Evolutionary conservation across 64 coral and sea anemone species (phyloP).

Genomic region (Actinia equina): DNA sequence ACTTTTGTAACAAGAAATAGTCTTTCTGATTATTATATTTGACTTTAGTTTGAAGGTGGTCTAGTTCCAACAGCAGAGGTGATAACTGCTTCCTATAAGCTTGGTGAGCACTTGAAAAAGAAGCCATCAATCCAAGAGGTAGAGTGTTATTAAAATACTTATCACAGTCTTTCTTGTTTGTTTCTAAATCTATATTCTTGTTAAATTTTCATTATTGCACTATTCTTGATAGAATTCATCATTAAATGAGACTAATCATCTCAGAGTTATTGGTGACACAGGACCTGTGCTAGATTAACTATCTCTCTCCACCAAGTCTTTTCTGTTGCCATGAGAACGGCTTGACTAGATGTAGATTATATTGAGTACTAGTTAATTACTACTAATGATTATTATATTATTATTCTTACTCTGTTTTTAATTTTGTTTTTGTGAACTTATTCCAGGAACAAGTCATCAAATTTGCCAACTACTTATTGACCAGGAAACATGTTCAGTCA

Average conservation of each 20-base stretch:
- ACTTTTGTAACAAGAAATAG: background rate
- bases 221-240: background rate
- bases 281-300: conserved; percentile 26
- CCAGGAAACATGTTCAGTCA: conserved; percentile 85
- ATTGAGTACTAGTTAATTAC: background rate
- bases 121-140: conserved; percentile 93
- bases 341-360: conserved; percentile 42
- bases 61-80: conserved; percentile 62
- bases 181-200: background rate
- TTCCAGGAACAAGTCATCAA: conserved; percentile 91
- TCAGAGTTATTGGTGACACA: background rate
- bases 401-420: background rate
- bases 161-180: background rate
- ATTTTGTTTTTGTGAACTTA: background rate
- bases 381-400: background rate
- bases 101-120: conserved; percentile 60
- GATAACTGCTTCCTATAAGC: conserved; percentile 59
- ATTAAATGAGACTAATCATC: background rate
- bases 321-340: conserved; percentile 23
- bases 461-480: conserved; percentile 89
- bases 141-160: background rate
- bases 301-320: conserved; percentile 47
- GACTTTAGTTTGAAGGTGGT: conserved; percentile 93
- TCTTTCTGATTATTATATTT: background rate
- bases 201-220: background rate